Evolutionary conservation across 2,113 vertebrate species (phyloP).

Genomic region (Rhadina sibilatrix): DNA sequence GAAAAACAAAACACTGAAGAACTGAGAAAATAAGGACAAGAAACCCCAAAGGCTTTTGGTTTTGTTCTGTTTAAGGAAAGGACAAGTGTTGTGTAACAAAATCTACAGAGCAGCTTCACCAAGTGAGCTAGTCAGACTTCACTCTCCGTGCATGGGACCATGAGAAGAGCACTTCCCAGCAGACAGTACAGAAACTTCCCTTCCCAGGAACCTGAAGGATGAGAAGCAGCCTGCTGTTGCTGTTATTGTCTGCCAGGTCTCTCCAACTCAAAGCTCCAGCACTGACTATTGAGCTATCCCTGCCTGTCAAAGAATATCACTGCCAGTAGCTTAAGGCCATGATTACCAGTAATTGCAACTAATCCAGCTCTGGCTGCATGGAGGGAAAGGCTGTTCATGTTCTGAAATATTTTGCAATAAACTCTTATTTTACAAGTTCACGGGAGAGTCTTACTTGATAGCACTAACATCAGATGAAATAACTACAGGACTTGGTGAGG

Average conservation of each 20-base stretch:
- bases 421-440: not conserved
- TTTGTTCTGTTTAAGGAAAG: not conserved
- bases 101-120: not conserved
- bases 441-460: not conserved
- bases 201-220: not conserved
- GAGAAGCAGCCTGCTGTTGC: not conserved
- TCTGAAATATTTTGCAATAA: not conserved
- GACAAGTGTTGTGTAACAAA: not conserved
- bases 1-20: not conserved
- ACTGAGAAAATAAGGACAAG: not conserved
- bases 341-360: not conserved
- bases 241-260: not conserved
- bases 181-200: not conserved
- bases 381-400: not conserved
- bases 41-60: not conserved
- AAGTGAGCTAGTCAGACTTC: not conserved
- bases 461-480: not conserved
- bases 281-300: not conserved
- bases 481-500: not conserved
- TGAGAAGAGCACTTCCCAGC: not conserved
- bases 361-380: not conserved
- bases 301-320: not conserved
- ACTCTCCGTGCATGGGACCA: not conserved
- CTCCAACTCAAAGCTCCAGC: not conserved
- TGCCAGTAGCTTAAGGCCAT: not conserved